Base-by-base conservation (phyloP, 2,888 invertebrate species). In the Altica lythri region DNA sequence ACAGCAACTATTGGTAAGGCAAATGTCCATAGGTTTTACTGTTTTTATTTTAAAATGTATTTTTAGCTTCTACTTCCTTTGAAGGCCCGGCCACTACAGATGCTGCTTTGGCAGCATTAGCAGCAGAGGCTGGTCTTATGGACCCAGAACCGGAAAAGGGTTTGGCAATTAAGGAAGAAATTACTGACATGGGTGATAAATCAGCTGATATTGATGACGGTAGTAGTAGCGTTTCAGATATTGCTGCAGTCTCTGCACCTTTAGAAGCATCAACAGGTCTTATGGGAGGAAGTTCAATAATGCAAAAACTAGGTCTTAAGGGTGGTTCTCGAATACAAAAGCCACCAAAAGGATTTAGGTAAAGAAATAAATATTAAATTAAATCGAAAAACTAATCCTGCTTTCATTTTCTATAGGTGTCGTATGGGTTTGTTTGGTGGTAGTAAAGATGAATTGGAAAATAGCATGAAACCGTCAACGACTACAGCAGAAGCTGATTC, bases 71-170 rank as follows among this genome's bases (percentile, higher is more conserved):
- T 19, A 79, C 80, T 8, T 79, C 80, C 1, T 77, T 75, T 57
- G 83, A 83, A 60, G 81, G 81, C 4, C 82, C 83, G 4, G 83
- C 82, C 1, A 83, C 83, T 2, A 83, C 82, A 1, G 84, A 84
- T 63, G 82, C 83, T 1, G 83, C 83, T 1, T 67, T 85, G 8
- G 83, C 84, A 10, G 83, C 84, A 3, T 68, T 85, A 13, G 83
- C 84, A 5, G 83, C 83, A 1, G 85, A 84, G 67, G 83, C 84
- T 18, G 83, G 83, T 2, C 71, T 84, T 2, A 80, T 83, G 30
- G 83, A 82, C 62, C 80, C 82, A 0, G 74, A 75, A 53, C 68
- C 69, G 1, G 69, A 68, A 16, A 63, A 69, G 17, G 69, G 67
- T 29, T 55, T 48, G 16, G 9, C 34, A 10, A 37, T 58, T 43